phyloP scores from a whole-genome alignment of 1,140 invertebrate species.

The Drosophila lowei region DNA sequence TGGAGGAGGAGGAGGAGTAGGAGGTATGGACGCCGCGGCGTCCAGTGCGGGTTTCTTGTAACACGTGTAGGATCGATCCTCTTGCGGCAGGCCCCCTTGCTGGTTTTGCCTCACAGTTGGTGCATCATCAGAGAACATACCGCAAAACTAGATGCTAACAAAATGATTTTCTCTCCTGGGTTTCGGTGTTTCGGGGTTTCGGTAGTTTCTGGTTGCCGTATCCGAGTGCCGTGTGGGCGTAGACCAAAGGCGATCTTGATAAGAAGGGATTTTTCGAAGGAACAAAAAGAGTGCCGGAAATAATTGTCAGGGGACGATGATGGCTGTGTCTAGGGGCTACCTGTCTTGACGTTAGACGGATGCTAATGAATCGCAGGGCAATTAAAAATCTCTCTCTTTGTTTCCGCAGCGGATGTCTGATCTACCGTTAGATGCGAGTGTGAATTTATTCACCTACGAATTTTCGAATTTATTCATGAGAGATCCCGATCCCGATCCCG shows the following conservation, averaged over 20 bases:
- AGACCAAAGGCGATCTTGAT: constrained; percentile 61
- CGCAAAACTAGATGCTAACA: constrained; percentile 74
- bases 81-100: constrained; percentile 45
- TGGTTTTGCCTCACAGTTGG: constrained; percentile 61
- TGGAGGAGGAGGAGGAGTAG: neutral
- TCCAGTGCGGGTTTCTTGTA: constrained; percentile 21
- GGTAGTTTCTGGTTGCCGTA: neutral
- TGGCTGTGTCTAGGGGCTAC: constrained; percentile 25
- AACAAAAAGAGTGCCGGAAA: constrained; percentile 57
- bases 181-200: neutral
- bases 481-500: neutral
- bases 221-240: constrained; percentile 50
- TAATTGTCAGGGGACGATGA: constrained; percentile 65
- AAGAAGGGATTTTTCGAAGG: constrained; percentile 47
- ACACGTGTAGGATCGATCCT: constrained; percentile 56
- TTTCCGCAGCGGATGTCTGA: constrained; percentile 48
- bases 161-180: constrained; percentile 50
- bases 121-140: constrained; percentile 55
- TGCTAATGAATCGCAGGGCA: constrained; percentile 51
- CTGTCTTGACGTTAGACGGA: constrained; percentile 55
- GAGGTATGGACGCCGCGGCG: constrained; percentile 9
- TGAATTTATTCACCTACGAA: constrained; percentile 70
- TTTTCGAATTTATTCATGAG: constrained; percentile 58
- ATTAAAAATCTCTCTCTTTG: constrained; percentile 19
- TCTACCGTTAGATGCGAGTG: constrained; percentile 70